Conservation (phyloP, 2,888 invertebrate genomes). For the Brenthis daphne region DNA sequence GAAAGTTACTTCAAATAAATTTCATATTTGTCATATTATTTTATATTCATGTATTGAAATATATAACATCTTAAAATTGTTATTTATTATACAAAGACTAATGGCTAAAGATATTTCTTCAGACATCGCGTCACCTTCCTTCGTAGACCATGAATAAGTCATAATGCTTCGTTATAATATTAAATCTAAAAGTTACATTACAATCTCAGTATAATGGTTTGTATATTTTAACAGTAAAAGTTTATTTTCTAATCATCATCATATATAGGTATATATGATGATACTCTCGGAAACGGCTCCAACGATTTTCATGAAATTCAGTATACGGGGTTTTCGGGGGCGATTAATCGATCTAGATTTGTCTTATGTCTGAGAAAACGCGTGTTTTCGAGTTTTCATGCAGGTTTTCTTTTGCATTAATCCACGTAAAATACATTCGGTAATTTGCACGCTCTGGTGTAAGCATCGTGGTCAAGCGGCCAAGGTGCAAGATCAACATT, state of each 20-base stretch:
- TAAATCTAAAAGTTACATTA: conserved; percentile 63
- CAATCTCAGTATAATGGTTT: conserved; percentile 40
- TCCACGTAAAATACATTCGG: too few species aligned
- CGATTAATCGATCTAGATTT: too few species aligned
- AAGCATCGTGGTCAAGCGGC: too few species aligned
- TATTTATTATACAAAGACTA: conserved; percentile 66
- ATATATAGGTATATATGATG: too few species aligned
- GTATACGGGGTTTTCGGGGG: too few species aligned
- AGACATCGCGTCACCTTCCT: conserved; percentile 68
- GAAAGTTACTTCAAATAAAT: background rate
- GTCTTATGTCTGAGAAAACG: too few species aligned
- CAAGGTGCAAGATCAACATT: too few species aligned
- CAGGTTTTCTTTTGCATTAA: too few species aligned
- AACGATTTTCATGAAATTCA: too few species aligned
- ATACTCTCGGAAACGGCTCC: too few species aligned
- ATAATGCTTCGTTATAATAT: conserved; percentile 75
- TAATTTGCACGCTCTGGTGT: too few species aligned
- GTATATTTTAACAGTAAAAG: background rate
- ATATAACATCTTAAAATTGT: conserved; percentile 43
- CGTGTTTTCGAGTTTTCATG: too few species aligned
- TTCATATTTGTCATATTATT: conserved; percentile 9
- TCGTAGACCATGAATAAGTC: conserved; percentile 72
- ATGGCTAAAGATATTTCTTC: conserved; percentile 51
- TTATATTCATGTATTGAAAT: conserved; percentile 8
- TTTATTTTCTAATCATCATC: background rate